phyloP scores from a whole-genome alignment of 2,797 vertebrate genomes.

The Austrolebias charrua region DNA sequence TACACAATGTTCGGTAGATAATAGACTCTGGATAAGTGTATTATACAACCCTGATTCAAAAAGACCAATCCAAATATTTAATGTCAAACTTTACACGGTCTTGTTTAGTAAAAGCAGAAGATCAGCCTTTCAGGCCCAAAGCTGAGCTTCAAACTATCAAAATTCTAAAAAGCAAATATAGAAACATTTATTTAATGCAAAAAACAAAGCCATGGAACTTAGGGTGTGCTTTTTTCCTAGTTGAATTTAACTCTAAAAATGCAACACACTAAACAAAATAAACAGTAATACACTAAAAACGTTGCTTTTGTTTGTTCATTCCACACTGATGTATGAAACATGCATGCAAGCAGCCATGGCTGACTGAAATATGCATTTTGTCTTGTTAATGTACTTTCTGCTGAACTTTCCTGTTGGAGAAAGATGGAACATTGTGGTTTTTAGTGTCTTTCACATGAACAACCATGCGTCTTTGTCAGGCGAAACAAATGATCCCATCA shows the following conservation, averaged over 20 bases:
- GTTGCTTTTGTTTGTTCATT: neutral
- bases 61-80: slow-evolving; percentile 1
- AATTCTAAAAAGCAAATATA: neutral
- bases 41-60: slow-evolving; percentile 7
- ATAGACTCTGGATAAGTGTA: neutral
- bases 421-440: neutral
- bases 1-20: neutral
- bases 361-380: neutral
- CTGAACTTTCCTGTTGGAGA: neutral
- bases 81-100: neutral
- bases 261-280: too few species aligned
- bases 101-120: neutral
- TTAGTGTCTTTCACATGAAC: neutral
- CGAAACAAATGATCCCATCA: slow-evolving; percentile 6
- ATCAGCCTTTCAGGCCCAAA: neutral
- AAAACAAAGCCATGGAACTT: neutral
- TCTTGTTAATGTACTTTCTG: neutral
- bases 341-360: neutral
- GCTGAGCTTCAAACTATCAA: neutral
- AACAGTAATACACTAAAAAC: neutral
- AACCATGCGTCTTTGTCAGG: neutral
- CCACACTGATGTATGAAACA: neutral
- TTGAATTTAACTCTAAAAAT: neutral
- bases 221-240: neutral
- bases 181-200: neutral